Percentiles rank a stretch among this genome's conserved stretches.
Evolutionary conservation across 2,888 invertebrate species (phyloP).

Genomic region (Argyresthia goedartella): DNA sequence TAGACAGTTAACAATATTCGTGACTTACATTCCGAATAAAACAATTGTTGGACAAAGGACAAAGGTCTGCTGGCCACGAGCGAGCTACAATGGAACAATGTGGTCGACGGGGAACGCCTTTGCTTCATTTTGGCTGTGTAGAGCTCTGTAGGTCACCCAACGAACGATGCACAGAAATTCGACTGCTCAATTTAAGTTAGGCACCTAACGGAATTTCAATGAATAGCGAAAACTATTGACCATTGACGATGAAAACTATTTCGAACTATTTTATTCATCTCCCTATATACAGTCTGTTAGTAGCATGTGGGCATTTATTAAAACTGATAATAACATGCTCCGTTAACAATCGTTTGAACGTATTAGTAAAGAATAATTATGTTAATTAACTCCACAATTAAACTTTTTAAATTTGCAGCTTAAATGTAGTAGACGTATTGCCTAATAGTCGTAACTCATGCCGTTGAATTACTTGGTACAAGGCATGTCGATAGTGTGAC

Average conservation of each 20-base stretch:
- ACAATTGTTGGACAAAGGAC: constrained; percentile 66
- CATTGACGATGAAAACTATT: neutral
- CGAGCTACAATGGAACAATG: constrained; percentile 61
- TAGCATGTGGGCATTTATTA: too few species aligned
- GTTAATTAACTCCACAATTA: too few species aligned
- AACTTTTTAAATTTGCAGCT: too few species aligned
- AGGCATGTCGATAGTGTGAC: too few species aligned
- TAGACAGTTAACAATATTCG: constrained; percentile 62
- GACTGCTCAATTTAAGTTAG: constrained; percentile 2
- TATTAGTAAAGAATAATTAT: too few species aligned
- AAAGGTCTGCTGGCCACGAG: constrained; percentile 43
- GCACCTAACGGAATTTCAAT: neutral
- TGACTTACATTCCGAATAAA: constrained; percentile 69
- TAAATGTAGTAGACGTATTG: too few species aligned
- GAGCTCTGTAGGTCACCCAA: constrained; percentile 30
- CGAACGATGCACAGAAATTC: constrained; percentile 1
- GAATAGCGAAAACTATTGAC: neutral
- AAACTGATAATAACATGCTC: too few species aligned
- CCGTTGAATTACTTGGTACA: too few species aligned
- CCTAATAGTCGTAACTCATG: too few species aligned
- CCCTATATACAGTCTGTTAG: too few species aligned
- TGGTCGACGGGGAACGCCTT: constrained; percentile 50
- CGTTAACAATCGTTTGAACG: too few species aligned
- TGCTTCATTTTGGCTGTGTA: constrained; percentile 49
- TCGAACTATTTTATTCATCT: too few species aligned